A percentile compares a stretch with the other conserved stretches of the same genome.
Evolutionary conservation across 2,113 vertebrate species (phyloP).

Genomic region (Gallinago undulata): DNA sequence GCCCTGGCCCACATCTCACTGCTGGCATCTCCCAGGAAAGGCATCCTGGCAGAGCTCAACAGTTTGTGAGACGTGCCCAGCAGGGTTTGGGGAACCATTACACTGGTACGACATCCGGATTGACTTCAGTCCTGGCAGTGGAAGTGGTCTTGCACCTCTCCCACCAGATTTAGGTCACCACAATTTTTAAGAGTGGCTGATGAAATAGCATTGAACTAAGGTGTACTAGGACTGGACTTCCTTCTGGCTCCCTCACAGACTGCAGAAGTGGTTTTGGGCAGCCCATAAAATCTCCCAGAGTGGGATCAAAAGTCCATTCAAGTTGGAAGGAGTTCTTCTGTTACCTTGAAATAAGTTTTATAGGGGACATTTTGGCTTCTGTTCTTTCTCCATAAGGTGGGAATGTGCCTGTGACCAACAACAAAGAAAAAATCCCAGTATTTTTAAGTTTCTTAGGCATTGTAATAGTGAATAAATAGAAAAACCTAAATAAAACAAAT

Average conservation of each 20-base stretch:
- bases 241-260: not conserved
- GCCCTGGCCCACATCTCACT: not conserved
- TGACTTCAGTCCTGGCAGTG: not conserved
- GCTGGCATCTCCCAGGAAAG: not conserved
- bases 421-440: not conserved
- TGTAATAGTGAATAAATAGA: not conserved
- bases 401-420: not conserved
- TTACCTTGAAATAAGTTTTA: not conserved
- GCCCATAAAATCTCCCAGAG: not conserved
- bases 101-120: not conserved
- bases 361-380: not conserved
- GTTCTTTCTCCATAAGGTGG: not conserved
- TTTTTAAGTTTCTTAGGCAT: not conserved
- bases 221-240: not conserved
- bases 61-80: not conserved
- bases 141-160: not conserved
- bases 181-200: not conserved
- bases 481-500: not conserved
- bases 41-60: not conserved
- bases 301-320: not conserved
- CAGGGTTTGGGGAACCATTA: not conserved
- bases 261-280: accelerated
- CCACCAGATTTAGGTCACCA: not conserved
- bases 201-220: not conserved
- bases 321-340: not conserved